phyloP scores from a whole-genome alignment of 1,140 invertebrate genomes.

The Zaprionus camerounensis region DNA sequence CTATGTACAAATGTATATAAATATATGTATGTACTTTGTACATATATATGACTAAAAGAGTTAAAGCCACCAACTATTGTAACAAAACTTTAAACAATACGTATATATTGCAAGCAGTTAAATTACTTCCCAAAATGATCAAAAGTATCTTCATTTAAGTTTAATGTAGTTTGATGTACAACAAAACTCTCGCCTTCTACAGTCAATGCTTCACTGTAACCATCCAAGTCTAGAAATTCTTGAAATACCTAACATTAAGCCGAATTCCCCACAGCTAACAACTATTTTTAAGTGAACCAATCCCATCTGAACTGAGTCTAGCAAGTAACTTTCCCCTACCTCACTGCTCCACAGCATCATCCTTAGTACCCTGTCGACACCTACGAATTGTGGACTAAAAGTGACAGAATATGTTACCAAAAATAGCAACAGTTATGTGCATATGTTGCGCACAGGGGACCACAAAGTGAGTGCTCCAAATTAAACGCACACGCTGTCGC shows the following conservation, averaged over 20 bases:
- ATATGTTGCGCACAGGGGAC: neutral
- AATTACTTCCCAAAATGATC: no score
- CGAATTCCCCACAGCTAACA: neutral
- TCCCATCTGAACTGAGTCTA: neutral
- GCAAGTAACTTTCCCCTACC: neutral
- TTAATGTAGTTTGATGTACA: no score
- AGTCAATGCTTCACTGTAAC: no score
- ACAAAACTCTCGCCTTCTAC: no score
- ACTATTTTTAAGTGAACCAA: neutral
- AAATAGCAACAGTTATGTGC: conserved; percentile 5
- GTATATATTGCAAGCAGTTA: no score
- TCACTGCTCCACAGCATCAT: no score
- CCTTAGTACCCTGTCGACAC: neutral
- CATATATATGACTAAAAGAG: no score
- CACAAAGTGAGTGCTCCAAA: conserved; percentile 2
- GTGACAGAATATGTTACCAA: neutral
- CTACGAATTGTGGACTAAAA: neutral
- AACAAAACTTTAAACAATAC: no score
- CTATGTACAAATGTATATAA: no score
- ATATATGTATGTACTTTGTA: no score
- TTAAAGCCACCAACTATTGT: no score
- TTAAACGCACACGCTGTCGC: neutral
- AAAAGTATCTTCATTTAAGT: no score
- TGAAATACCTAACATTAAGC: neutral
- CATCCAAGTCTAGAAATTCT: neutral